Percentiles rank a stretch among this genome's conserved stretches.
Evolutionary conservation across 2,888 invertebrate species (phyloP).

Genomic region (Amiota minor): DNA sequence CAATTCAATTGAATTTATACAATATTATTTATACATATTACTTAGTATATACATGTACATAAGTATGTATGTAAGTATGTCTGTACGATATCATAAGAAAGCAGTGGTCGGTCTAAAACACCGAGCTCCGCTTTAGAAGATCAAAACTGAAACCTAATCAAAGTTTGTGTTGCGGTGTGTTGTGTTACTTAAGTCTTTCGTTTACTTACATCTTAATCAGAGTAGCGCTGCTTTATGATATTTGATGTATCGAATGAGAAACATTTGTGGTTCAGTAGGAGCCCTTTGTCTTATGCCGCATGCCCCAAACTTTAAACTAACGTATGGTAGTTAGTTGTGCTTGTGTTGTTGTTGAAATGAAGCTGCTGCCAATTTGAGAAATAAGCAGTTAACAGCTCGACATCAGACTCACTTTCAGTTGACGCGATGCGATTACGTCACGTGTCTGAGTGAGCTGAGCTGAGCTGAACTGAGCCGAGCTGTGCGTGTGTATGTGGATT

Average conservation of each 20-base stretch:
- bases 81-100: no score
- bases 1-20: constrained; percentile 18
- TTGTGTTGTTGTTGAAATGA: neutral
- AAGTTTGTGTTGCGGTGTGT: neutral
- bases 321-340: neutral
- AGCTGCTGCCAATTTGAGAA: neutral
- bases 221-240: no score
- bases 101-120: no score
- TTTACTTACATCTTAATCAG: constrained; percentile 9
- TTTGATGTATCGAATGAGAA: no score
- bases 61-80: no score
- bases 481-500: constrained; percentile 37
- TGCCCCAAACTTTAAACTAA: neutral
- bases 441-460: constrained; percentile 24
- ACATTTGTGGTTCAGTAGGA: no score
- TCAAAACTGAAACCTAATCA: neutral
- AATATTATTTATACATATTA: constrained; percentile 10
- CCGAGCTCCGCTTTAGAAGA: no score
- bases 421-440: constrained; percentile 55
- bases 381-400: neutral
- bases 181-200: constrained; percentile 21
- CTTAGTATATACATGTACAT: neutral
- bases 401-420: constrained; percentile 47
- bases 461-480: constrained; percentile 1
- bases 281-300: no score